Base-by-base conservation (phyloP, 2,113 vertebrate genomes). In the Gobiocypris rarus region DNA sequence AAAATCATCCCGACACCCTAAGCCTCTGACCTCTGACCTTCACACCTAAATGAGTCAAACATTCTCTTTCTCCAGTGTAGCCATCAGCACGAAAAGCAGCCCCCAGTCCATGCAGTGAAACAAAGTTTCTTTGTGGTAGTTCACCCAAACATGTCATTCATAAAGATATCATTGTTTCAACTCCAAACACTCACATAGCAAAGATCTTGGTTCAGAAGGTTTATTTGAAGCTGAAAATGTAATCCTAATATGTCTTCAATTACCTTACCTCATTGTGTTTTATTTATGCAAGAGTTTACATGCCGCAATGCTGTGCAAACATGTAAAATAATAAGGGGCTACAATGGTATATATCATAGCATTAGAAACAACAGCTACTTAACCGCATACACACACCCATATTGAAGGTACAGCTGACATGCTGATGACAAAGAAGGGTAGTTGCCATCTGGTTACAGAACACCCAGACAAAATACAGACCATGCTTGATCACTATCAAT, bases 31-130 rank as follows among this genome's bases (percentile, higher is more conserved):
- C 84, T 80, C 58, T 86, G 65, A 79, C 79, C n/a, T 61, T 85
- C 71, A 84, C 89, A 85, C 86, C 75, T 75, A 87, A 58, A 83
- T n/a, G 86, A 88, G 67, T 77, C 85, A 88, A 54, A 88, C 77
- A 83, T 82, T 69, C 83, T 59, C 70, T 67, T 58, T 79, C 80
- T 48, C 45, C 43, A 31, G 59, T 81, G 61, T 26, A 81, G 59
- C 17, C 69, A 54, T 79, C 74, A 78, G 80, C n/a, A 85, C 38
- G 45, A 77, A 88, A 71, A 31, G 43, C 34, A 45, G 58, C 71
- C 82, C 83, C 81, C n/a, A 13, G 56, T 70, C 74, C 83, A 41
- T 63, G 28, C 48, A 77, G 43, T 38, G 24, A 58, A 88, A 88
- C 87, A 88, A 85, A 83, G 88, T 75, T 76, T 45, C 75, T 83